A percentile compares a stretch with the other conserved stretches of the same genome.
Conservation (phyloP, 1,140 invertebrate genomes). For the Oscheius sp. region DNA sequence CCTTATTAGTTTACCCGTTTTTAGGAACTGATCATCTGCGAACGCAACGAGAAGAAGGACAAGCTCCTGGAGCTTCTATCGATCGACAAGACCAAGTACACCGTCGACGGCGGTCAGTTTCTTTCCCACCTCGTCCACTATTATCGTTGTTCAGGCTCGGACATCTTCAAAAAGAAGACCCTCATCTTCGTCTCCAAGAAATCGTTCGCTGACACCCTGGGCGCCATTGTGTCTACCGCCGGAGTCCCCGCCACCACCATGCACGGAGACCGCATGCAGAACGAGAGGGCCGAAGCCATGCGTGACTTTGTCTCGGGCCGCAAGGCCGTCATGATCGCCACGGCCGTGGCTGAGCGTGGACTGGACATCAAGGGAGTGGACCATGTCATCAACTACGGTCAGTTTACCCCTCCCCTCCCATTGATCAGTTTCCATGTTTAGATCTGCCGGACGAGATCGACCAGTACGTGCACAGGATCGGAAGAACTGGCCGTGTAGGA, state of each 20-base stretch:
- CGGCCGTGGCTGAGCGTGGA: slow-evolving; percentile 30
- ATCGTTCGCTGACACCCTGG: slow-evolving; percentile 18
- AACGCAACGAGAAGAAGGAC: slow-evolving; percentile 73
- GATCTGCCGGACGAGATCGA: slow-evolving; percentile 87
- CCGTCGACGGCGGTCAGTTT: slow-evolving; percentile 66
- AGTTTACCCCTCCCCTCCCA: too few relatives aligned
- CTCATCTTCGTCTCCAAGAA: slow-evolving; percentile 65
- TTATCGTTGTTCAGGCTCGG: slow-evolving; percentile 73
- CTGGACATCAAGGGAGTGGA: slow-evolving; percentile 36
- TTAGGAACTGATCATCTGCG: slow-evolving; percentile 70
- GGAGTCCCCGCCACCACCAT: slow-evolving; percentile 22
- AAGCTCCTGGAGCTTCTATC: slow-evolving; percentile 67
- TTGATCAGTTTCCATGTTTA: too few relatives aligned
- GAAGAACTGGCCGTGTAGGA: slow-evolving; percentile 35
- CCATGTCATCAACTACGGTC: slow-evolving; percentile 36
- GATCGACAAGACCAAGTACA: slow-evolving; percentile 23
- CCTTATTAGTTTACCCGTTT: too few relatives aligned
- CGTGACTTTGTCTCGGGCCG: not conserved
- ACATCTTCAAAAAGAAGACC: slow-evolving; percentile 81
- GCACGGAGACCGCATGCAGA: slow-evolving; percentile 69
- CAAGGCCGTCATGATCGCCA: slow-evolving; percentile 27
- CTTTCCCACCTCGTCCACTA: too few relatives aligned
- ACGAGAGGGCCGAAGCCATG: slow-evolving; percentile 69
- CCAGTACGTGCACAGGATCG: slow-evolving; percentile 70
- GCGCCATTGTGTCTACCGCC: not conserved